Base-by-base conservation (phyloP, 2,888 invertebrate species). In the Phlogophora meticulosa region DNA sequence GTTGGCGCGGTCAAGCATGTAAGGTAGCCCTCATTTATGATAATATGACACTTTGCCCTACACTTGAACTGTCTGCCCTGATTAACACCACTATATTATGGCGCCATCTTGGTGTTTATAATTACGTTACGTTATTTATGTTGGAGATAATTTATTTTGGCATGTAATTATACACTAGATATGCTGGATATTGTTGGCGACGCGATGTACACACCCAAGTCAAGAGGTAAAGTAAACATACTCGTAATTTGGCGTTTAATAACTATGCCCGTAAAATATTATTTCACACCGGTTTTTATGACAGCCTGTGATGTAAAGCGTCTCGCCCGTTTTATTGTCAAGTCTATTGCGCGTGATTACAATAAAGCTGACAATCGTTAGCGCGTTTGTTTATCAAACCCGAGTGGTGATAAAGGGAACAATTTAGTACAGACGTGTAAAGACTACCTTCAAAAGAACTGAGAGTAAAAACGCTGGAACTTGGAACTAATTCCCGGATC, bases 81-180 rank as follows among this genome's bases (percentile, higher is more conserved):
- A 55, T 48, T 66, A 71, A 61, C 38, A 61, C 53, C 22, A 61
- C 53, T 36, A 52, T 46, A 42, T 62, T 28, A 36, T 49, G 40
- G 53, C 55, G 55, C 49, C 32, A 56, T 64, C 36, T 71, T 55
- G 7, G 40, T 49, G 49, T 64, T 72, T 60, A 60, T 69, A 68
- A 66, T 70, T 73, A 70, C 57, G 46, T 49, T n/a, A 69, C 70
- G 65, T 82, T 86, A 85, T 85, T 85, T 84, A 82, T 81, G 70
- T 69, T 52, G 51, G 56, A 67, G 74, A 83, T 83, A 87, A 85
- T 83, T 87, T 85, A 84, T 88, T 87, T 85, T 73, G 70, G 75
- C 75, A 69, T 79, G 76, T 86, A 86, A 87, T 87, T 86, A 85
- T 76, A 77, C 73, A 75, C 62, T 74, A 82, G 71, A 74, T 76